phyloP scores from a whole-genome alignment of 2,888 invertebrate genomes.

The Melinaea menophilus region DNA sequence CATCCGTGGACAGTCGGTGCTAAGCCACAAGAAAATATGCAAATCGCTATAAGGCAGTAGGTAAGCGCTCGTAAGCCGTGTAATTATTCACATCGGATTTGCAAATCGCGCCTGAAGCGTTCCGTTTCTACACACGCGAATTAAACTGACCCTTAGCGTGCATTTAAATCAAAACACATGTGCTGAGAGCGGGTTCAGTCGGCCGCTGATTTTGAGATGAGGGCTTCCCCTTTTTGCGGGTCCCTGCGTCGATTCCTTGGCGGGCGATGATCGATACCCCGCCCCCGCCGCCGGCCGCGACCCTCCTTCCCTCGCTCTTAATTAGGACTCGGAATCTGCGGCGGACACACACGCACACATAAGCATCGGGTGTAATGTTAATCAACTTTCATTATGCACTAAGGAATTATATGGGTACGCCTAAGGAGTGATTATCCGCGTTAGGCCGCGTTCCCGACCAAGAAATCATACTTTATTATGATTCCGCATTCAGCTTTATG shows the following conservation, averaged over 20 bases:
- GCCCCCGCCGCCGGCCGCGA: constrained; percentile 65
- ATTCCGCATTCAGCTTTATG: constrained; percentile 64
- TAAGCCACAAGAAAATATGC: constrained; percentile 77
- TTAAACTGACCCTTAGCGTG: constrained; percentile 73
- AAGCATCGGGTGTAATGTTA: constrained; percentile 64
- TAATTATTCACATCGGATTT: constrained; percentile 78
- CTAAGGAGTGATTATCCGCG: constrained; percentile 76
- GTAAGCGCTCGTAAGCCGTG: constrained; percentile 75
- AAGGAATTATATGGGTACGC: constrained; percentile 78
- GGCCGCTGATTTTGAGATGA: constrained; percentile 74
- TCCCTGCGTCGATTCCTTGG: constrained; percentile 77
- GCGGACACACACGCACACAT: constrained; percentile 84
- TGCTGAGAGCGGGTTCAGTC: constrained; percentile 73
- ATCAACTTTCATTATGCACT: constrained; percentile 79
- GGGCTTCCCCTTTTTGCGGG: constrained; percentile 75
- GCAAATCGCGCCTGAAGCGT: constrained; percentile 72
- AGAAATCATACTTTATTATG: constrained; percentile 77
- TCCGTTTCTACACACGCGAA: constrained; percentile 65
- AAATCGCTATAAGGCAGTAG: constrained; percentile 76
- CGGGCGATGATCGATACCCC: constrained; percentile 75
- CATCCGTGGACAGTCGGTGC: constrained; percentile 36
- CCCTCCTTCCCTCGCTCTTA: constrained; percentile 82
- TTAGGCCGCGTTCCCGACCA: constrained; percentile 71
- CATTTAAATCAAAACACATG: constrained; percentile 77
- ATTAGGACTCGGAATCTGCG: constrained; percentile 91